Evolutionary conservation across 2,797 vertebrate species (phyloP).

Genomic region (Clarias laeviceps): DNA sequence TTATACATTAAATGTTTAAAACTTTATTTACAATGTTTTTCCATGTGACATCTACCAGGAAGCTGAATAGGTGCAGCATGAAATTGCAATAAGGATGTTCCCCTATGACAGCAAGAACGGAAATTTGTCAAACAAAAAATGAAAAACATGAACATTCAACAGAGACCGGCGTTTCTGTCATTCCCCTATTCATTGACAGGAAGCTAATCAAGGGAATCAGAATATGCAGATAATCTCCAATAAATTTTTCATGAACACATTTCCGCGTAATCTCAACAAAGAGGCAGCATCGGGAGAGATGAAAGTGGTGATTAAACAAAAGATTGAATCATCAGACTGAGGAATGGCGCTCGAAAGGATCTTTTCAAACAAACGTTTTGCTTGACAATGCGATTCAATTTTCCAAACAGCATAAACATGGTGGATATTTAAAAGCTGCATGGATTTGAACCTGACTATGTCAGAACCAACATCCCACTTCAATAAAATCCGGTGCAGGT

Average conservation of each 20-base stretch:
- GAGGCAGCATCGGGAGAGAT: slow-evolving; percentile 34
- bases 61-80: slow-evolving; percentile 49
- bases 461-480: slow-evolving; percentile 2
- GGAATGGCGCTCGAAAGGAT: slow-evolving; percentile 59
- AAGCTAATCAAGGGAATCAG: slow-evolving; percentile 69
- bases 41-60: slow-evolving; percentile 30
- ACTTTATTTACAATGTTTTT: slow-evolving; percentile 66
- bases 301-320: slow-evolving; percentile 70
- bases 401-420: slow-evolving; percentile 58
- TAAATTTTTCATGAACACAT: slow-evolving; percentile 73
- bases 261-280: slow-evolving; percentile 62
- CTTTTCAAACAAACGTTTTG: slow-evolving; percentile 68
- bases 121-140: slow-evolving; percentile 62
- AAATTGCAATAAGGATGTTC: slow-evolving; percentile 60
- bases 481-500: not conserved
- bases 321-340: slow-evolving; percentile 68
- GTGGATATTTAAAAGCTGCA: not conserved
- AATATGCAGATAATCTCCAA: slow-evolving; percentile 71
- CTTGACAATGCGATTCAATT: slow-evolving; percentile 65
- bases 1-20: slow-evolving; percentile 69
- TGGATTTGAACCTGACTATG: not conserved
- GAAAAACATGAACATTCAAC: slow-evolving; percentile 54
- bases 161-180: slow-evolving; percentile 59
- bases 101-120: slow-evolving; percentile 56
- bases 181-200: slow-evolving; percentile 59